Evolutionary conservation across 2,113 vertebrate genomes (phyloP).

Genomic region (Parotia lawesii): DNA sequence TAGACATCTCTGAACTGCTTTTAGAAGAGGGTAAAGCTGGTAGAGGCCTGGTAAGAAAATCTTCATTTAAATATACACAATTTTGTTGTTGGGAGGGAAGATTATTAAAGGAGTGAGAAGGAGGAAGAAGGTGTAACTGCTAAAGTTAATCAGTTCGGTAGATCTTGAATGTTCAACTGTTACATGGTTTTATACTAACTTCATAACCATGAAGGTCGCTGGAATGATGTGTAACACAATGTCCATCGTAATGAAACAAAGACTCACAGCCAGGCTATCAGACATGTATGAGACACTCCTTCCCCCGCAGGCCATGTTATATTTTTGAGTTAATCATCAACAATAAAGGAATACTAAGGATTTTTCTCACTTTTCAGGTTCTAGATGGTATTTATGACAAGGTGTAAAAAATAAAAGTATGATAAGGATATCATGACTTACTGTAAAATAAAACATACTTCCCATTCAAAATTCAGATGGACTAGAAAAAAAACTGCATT

Average conservation of each 20-base stretch:
- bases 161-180: neutral
- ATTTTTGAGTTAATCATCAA: neutral
- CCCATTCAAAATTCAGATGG: neutral
- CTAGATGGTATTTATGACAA: neutral
- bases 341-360: neutral
- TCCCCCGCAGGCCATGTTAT: accelerated
- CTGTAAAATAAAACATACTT: neutral
- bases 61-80: neutral
- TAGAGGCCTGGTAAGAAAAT: constrained; percentile 27
- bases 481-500: neutral
- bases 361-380: neutral
- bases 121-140: neutral
- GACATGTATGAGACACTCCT: neutral
- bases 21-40: constrained; percentile 25
- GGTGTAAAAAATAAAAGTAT: neutral
- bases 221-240: neutral
- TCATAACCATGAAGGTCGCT: neutral
- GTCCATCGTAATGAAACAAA: neutral
- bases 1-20: constrained; percentile 18
- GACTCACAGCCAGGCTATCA: neutral
- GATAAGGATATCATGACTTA: neutral
- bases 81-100: neutral
- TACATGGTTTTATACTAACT: neutral
- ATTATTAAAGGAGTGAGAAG: neutral
- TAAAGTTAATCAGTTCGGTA: neutral